phyloP scores from a whole-genome alignment of 2,113 vertebrate species.

The Petrocephalus zakoni region DNA sequence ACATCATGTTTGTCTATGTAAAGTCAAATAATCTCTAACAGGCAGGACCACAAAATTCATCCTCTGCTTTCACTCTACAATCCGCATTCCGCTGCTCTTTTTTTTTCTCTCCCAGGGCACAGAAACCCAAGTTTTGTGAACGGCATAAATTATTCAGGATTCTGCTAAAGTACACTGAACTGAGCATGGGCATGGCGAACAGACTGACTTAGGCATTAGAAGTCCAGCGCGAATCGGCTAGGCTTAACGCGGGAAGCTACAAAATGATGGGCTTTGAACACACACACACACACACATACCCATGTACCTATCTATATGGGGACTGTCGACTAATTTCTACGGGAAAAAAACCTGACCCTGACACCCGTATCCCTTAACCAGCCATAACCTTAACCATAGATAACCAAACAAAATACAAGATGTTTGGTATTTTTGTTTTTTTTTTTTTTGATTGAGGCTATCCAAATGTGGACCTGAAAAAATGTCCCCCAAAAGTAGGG shows the following conservation, averaged over 20 bases:
- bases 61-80: background rate
- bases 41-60: background rate
- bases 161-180: slow-evolving; percentile 28
- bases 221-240: slow-evolving; percentile 37
- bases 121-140: background rate
- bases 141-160: background rate
- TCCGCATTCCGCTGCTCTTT: background rate
- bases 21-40: background rate
- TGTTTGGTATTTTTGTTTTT: too few species aligned
- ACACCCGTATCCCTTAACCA: too few species aligned
- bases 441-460: too few species aligned
- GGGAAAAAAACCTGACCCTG: too few species aligned
- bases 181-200: slow-evolving; percentile 21
- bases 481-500: too few species aligned
- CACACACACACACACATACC: slow-evolving; percentile 39
- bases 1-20: background rate
- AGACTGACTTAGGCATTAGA: slow-evolving; percentile 32
- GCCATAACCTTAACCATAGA: too few species aligned
- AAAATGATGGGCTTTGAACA: slow-evolving; percentile 30
- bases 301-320: too few species aligned
- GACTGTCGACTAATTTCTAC: too few species aligned
- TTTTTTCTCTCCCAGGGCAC: background rate
- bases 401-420: too few species aligned
- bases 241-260: slow-evolving; percentile 46
- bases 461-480: too few species aligned